Evolutionary conservation across 2,888 invertebrate species (phyloP), one percentile per base, ranked within the genome.

Genomic region (Bellardia pandia): DNA sequence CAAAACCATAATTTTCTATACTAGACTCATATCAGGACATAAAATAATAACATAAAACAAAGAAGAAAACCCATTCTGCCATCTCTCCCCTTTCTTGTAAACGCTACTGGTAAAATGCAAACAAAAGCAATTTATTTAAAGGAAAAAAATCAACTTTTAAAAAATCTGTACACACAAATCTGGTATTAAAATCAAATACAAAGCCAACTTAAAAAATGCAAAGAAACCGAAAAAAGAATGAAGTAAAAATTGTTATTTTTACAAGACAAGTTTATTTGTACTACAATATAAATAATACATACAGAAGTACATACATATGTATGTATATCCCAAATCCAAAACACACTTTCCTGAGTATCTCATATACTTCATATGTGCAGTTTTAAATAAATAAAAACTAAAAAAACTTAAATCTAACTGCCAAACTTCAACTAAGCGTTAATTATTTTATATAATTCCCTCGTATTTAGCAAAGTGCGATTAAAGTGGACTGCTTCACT

Each of bases 351-450:
- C n/a, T n/a, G n/a, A n/a, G n/a, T n/a, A n/a, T n/a, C n/a, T n/a
- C n/a, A n/a, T n/a, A n/a, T n/a, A n/a, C n/a, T n/a, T n/a, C 33
- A 33, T 62, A 48, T 76, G 11, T 51, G 48, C 23, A 9, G 8
- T 30, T 66, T 1, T 13, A 45, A 78, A 56, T 13, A 7, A 4
- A 62, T 53, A 75, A 16, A 60, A 30, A 71, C n/a, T n/a, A n/a
- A n/a, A n/a, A n/a, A 66, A 62, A 60, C 62, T 53, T 53, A 58
- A 72, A 72, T 40, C 14, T 23, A 77, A 66, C 58, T 51, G 30
- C 48, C 68, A 60, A 60, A 74, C 40, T 74, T 78, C 30, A 78
- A 48, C 71, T 51, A 74, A 79, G 60, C 79, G 37, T 78, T 69
- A 66, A 56, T 77, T 64, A 77, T 71, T 64, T 64, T 72, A 23